These are phyloP conservation scores for Drosophila buzzatii DNA, from an alignment of 2,888 invertebrate species.

Conservation along the genomic window DNA sequence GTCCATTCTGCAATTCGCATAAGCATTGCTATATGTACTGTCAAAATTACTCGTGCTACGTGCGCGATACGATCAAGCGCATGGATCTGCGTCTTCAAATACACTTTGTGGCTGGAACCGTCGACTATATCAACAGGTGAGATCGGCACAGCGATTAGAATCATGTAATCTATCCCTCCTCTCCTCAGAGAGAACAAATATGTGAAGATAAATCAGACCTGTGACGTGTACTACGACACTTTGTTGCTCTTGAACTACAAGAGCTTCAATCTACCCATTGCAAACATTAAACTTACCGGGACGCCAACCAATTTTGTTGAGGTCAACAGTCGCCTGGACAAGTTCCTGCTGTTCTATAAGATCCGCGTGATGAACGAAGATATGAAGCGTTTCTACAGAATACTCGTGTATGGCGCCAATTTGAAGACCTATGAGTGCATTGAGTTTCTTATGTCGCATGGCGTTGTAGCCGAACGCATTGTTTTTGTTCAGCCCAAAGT, in stretches of 20 bases:
- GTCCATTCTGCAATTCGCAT: slow-evolving; percentile 48
- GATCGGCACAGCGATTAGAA: neutral
- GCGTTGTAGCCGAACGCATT: slow-evolving; percentile 43
- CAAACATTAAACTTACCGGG: neutral
- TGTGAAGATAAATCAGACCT: slow-evolving; percentile 61
- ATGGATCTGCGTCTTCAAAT: slow-evolving; percentile 74
- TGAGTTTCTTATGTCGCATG: slow-evolving; percentile 68
- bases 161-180: too few relatives aligned
- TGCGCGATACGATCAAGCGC: slow-evolving; percentile 66
- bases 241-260: slow-evolving; percentile 66
- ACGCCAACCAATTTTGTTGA: slow-evolving; percentile 76
- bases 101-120: slow-evolving; percentile 63
- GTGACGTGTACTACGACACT: slow-evolving; percentile 73
- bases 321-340: slow-evolving; percentile 77
- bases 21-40: slow-evolving; percentile 61
- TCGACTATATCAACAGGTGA: slow-evolving; percentile 66
- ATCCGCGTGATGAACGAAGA: slow-evolving; percentile 49
- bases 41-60: slow-evolving; percentile 55
- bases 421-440: slow-evolving; percentile 75
- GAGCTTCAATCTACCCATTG: slow-evolving; percentile 38
- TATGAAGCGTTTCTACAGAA: neutral
- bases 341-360: slow-evolving; percentile 76
- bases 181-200: slow-evolving; percentile 56
- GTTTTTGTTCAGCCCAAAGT: slow-evolving; percentile 56
- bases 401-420: slow-evolving; percentile 77